Conservation (phyloP, 2,113 vertebrate genomes). For the Scalopus aquaticus region DNA sequence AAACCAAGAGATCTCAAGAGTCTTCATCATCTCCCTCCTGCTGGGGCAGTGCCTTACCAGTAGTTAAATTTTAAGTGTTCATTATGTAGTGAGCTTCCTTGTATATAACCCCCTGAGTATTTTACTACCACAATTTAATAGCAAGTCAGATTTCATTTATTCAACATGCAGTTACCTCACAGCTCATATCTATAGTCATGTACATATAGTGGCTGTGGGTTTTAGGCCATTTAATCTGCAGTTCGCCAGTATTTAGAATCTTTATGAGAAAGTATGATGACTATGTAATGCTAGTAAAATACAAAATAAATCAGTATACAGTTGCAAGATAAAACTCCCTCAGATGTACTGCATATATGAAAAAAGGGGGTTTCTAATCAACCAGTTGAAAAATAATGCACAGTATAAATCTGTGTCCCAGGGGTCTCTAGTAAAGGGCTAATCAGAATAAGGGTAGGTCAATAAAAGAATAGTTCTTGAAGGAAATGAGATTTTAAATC, state of each 20-base stretch:
- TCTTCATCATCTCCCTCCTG: background rate
- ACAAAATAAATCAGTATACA: background rate
- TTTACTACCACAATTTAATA: slow-evolving; percentile 40
- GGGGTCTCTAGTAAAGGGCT: background rate
- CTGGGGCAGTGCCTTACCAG: background rate
- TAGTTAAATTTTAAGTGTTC: slow-evolving; percentile 20
- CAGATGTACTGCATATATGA: background rate
- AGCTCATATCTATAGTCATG: background rate
- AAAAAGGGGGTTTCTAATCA: background rate
- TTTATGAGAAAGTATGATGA: background rate
- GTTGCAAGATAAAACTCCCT: background rate
- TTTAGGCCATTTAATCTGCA: slow-evolving; percentile 9
- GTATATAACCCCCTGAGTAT: background rate
- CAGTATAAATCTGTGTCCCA: background rate
- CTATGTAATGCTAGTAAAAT: background rate
- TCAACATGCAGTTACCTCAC: background rate
- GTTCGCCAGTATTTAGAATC: background rate
- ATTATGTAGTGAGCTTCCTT: background rate
- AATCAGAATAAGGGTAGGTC: background rate
- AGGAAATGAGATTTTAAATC: slow-evolving; percentile 41
- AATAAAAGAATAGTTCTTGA: background rate
- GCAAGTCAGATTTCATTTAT: background rate
- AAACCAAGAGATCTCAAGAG: background rate
- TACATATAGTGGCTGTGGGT: background rate
- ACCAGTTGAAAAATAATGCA: background rate